These are phyloP conservation scores for Lindbergichthys nudifrons DNA, from an alignment of 2,797 vertebrate genomes.

Conservation along the genomic window DNA sequence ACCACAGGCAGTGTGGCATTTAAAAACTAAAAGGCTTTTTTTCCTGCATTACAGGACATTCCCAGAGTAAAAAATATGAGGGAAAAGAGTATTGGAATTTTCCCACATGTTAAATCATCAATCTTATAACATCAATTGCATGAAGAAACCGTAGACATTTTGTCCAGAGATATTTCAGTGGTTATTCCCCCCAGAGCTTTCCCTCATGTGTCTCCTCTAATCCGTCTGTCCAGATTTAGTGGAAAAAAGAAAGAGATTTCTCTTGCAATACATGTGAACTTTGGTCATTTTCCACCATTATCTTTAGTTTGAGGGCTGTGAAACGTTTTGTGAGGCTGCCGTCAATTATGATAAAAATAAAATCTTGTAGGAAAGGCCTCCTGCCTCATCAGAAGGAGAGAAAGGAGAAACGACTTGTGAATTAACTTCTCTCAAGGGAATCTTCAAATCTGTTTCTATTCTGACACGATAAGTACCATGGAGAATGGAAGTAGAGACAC, in stretches of 20 bases:
- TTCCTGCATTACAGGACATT: conserved; percentile 12
- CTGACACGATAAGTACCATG: conserved; percentile 3
- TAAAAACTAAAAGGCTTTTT: neutral
- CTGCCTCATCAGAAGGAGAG: neutral
- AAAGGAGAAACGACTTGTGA: conserved; percentile 2
- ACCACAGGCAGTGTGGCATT: neutral
- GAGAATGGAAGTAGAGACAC: neutral
- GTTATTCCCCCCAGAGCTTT: conserved; percentile 24
- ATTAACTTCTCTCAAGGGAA: conserved; percentile 38
- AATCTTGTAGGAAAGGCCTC: neutral
- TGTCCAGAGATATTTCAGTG: conserved; percentile 31
- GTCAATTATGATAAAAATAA: conserved; percentile 21
- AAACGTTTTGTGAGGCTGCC: conserved; percentile 7
- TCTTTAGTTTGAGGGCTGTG: neutral
- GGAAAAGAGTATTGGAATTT: conserved; percentile 9
- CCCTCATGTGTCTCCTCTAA: conserved; percentile 22
- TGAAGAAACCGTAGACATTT: conserved; percentile 9
- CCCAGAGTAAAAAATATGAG: neutral
- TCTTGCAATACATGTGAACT: neutral
- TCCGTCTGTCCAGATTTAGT: neutral
- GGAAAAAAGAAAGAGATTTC: neutral
- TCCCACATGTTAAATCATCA: conserved; percentile 49
- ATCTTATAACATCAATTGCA: conserved; percentile 33
- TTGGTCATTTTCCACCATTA: conserved; percentile 15
- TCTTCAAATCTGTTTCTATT: conserved; percentile 26